Evolutionary conservation across 2,888 invertebrate genomes (phyloP), one percentile per base, ranked within the genome.

Genomic region (Syrista parreyssii): DNA sequence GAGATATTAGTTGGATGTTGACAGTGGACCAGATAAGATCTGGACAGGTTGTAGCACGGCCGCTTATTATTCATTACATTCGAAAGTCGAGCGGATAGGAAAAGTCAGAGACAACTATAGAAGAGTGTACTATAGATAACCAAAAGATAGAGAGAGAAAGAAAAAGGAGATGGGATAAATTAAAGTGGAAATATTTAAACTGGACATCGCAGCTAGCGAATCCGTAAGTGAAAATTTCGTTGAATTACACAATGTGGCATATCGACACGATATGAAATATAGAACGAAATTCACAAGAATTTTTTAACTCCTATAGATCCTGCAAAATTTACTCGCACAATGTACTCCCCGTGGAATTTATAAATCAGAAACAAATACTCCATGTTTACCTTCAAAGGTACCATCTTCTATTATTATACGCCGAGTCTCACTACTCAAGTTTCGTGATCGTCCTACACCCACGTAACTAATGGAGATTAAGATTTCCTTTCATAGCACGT

Each of bases 1-100:
- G 88, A 78, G 89, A 89, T 89, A 90, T 89, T 90, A 89, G 90
- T 87, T 88, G 87, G 88, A 84, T 90, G 90, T 90, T 90, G 89
- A 90, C 90, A 88, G 88, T 89, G 84, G 86, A 84, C 76, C 84
- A 84, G 90, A 90, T 90, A 90, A 85, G 84, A 90, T 90, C 90
- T 88, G 82, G 85, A 84, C 84, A 84, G 88, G 83, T 85, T 83
- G 82, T 82, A 83, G 82, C 83, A 78, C 80, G 82, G 80, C 82
- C 83, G 84, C 85, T 88, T 87, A 89, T 89, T 88, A 89, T 89
- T 89, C 89, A 89, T 89, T 85, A 86, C 84, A 88, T 86, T 88
- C 87, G 88, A 85, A 88, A 86, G 75, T 77, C 78, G 76, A 68
- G 40, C 23, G 40, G 40, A 55, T 55, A 55, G 23, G 23, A 55